Evolutionary conservation across 2,888 invertebrate species (phyloP).

Genomic region (Microctonus aethiopoides): DNA sequence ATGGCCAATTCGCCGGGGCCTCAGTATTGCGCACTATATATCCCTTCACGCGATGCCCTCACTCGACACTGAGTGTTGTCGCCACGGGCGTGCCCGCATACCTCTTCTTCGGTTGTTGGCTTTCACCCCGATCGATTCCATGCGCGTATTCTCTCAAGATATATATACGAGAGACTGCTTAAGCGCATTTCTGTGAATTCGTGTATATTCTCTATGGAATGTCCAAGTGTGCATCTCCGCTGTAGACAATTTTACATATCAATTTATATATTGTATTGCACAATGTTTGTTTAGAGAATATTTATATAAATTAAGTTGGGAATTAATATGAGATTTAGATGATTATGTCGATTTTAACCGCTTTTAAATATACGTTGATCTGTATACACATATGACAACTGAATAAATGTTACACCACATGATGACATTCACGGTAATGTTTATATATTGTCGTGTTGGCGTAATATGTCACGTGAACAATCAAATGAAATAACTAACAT

Average conservation of each 20-base stretch:
- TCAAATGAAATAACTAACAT: conserved; percentile 19
- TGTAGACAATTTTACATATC: not conserved
- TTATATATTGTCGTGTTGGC: conserved; percentile 7
- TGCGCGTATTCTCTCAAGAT: conserved; percentile 18
- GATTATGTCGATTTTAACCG: not conserved
- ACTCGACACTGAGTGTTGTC: conserved; percentile 11
- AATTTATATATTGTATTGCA: not conserved
- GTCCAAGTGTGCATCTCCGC: not conserved
- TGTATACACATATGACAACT: conserved; percentile 31
- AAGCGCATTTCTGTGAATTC: conserved; percentile 19
- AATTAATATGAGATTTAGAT: not conserved
- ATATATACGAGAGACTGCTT: conserved; percentile 4
- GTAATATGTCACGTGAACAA: conserved; percentile 8
- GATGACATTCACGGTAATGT: conserved; percentile 49
- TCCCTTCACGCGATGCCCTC: not conserved
- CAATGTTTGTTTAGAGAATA: too few species aligned
- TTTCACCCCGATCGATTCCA: conserved; percentile 26
- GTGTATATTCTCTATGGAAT: conserved; percentile 10
- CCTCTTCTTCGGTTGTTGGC: conserved; percentile 3
- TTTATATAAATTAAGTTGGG: not conserved
- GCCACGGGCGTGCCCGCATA: conserved; percentile 31
- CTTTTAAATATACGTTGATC: not conserved
- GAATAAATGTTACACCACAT: conserved; percentile 50
- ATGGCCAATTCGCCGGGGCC: not conserved
- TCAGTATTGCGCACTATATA: not conserved